phyloP scores from a whole-genome alignment of 1,140 invertebrate genomes.

The Brevipalpus yothersi region DNA sequence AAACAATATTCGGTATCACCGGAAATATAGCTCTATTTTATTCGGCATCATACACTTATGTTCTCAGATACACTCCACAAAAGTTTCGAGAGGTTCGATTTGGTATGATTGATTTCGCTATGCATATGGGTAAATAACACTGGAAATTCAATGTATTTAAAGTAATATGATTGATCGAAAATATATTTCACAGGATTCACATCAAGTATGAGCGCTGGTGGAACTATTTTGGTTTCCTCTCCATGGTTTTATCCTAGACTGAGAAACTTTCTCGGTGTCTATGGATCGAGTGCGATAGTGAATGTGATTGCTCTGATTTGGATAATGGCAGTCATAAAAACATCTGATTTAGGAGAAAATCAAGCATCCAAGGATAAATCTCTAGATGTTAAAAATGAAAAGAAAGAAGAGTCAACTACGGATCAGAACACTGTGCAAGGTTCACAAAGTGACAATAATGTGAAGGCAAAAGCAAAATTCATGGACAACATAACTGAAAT shows the following conservation, averaged over 20 bases:
- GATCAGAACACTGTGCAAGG: not conserved
- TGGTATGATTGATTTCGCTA: constrained; percentile 3
- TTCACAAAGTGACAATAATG: not conserved
- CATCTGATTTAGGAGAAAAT: no score
- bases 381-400: no score
- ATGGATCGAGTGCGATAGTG: no score
- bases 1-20: not conserved
- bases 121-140: not conserved
- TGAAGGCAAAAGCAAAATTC: no score
- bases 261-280: no score
- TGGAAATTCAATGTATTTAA: not conserved
- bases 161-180: not conserved
- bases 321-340: no score
- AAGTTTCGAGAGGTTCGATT: constrained; percentile 2
- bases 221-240: not conserved
- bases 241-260: no score
- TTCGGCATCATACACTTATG: not conserved
- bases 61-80: not conserved
- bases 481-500: not conserved
- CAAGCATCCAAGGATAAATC: no score
- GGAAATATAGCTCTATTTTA: not conserved
- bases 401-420: not conserved
- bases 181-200: not conserved
- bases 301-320: no score
- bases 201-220: not conserved